A percentile compares a stretch with the other conserved stretches of the same genome.
phyloP scores from a whole-genome alignment of 2,888 invertebrate genomes.

The Andrena bicolor region DNA sequence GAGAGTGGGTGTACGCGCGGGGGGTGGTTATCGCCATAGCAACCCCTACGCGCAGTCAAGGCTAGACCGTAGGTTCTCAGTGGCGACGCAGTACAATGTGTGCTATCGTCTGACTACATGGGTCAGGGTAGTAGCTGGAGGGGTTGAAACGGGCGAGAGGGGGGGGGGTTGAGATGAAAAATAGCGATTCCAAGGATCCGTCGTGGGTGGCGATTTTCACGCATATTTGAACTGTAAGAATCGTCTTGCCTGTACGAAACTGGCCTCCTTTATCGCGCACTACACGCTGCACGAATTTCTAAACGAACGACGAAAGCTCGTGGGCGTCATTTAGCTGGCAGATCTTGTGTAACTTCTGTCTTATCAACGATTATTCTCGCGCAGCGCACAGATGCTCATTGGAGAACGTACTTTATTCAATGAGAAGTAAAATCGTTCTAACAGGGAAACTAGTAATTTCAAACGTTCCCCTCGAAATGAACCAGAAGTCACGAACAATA shows the following conservation, averaged over 20 bases:
- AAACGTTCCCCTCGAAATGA: too few species aligned
- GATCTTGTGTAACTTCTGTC: too few species aligned
- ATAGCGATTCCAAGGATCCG: conserved; percentile 57
- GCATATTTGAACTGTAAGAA: conserved; percentile 29
- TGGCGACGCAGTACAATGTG: conserved; percentile 68
- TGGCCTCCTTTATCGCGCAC: too few species aligned
- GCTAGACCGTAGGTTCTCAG: conserved; percentile 80
- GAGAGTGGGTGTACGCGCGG: conserved; percentile 48
- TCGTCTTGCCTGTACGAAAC: neutral
- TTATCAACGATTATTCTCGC: too few species aligned
- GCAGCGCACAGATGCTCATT: too few species aligned
- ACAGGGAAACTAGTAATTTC: too few species aligned
- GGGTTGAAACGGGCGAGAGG: conserved; percentile 9
- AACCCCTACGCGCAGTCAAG: conserved; percentile 82
- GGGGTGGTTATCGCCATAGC: conserved; percentile 80
- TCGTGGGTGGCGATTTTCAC: conserved; percentile 41
- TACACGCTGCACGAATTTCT: too few species aligned
- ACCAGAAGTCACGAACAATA: too few species aligned
- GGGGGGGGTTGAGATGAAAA: conserved; percentile 56
- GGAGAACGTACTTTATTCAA: too few species aligned
- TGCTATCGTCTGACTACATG: conserved; percentile 59
- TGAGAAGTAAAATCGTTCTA: too few species aligned
- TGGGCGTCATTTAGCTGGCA: too few species aligned
- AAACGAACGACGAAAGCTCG: too few species aligned
- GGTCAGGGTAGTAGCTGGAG: neutral